Conservation (phyloP, 2,113 vertebrate genomes). For the Aplodontia rufa region DNA sequence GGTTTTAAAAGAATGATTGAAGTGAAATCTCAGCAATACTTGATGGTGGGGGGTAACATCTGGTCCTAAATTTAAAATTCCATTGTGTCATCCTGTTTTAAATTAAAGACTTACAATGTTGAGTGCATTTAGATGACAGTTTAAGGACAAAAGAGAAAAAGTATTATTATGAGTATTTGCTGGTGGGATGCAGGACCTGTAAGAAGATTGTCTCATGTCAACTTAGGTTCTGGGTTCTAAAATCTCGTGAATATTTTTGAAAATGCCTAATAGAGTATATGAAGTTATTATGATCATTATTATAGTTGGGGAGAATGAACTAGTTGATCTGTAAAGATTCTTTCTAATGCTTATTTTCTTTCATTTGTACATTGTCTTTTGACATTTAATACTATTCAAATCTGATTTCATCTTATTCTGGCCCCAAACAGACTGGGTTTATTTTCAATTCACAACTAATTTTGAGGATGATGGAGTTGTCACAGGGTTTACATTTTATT, state of each 20-base stretch:
- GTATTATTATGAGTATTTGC: conserved; percentile 16
- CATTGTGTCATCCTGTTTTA: conserved; percentile 49
- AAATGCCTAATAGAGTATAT: not conserved
- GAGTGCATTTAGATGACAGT: conserved; percentile 33
- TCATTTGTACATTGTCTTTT: conserved; percentile 38
- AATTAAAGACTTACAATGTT: conserved; percentile 28
- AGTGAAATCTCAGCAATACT: conserved; percentile 36
- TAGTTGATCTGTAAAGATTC: not conserved
- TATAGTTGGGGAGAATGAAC: not conserved
- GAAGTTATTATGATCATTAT: not conserved
- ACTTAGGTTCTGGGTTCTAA: not conserved
- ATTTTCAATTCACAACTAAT: conserved; percentile 60
- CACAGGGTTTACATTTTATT: conserved; percentile 40
- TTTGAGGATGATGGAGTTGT: conserved; percentile 20
- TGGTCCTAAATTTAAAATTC: conserved; percentile 45
- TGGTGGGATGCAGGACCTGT: not conserved
- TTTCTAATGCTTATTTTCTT: conserved; percentile 39
- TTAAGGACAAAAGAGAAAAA: conserved; percentile 31
- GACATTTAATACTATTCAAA: conserved; percentile 49
- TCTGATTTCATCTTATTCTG: conserved; percentile 59
- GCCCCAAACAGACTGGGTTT: conserved; percentile 47
- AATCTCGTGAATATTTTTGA: not conserved
- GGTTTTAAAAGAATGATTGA: not conserved
- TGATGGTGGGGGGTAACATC: not conserved
- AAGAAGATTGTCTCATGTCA: not conserved